phyloP scores from a whole-genome alignment of 2,113 vertebrate species.

The Onychostoma macrolepis region DNA sequence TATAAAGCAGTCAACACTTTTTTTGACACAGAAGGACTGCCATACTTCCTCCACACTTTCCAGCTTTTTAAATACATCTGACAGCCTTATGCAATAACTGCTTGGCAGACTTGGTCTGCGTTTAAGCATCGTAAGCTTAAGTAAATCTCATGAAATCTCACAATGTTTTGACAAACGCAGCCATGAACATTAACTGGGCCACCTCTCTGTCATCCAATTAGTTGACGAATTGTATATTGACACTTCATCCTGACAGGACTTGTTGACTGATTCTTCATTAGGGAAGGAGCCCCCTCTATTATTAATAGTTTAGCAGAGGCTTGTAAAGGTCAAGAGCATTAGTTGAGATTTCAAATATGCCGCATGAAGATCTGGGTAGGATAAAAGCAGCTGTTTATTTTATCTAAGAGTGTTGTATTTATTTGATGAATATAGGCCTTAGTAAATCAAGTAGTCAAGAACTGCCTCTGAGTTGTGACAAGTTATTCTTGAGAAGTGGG shows the following conservation, averaged over 20 bases:
- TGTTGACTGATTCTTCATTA: slow-evolving; percentile 35
- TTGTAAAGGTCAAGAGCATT: slow-evolving; percentile 41
- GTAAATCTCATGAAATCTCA: too few relatives aligned
- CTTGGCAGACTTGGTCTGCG: background rate
- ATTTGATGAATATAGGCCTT: background rate
- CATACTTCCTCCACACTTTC: background rate
- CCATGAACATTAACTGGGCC: background rate
- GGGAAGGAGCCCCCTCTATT: slow-evolving; percentile 20
- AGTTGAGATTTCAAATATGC: slow-evolving; percentile 3
- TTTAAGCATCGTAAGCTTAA: too few relatives aligned
- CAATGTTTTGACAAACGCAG: too few relatives aligned
- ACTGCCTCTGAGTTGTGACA: background rate
- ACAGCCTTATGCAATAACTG: background rate
- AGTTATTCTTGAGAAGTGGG: too few relatives aligned
- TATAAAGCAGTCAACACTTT: background rate
- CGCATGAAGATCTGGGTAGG: background rate
- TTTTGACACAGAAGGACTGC: background rate
- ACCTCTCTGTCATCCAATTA: background rate
- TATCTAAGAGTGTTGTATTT: background rate
- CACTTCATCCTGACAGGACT: slow-evolving; percentile 10
- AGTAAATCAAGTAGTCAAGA: background rate
- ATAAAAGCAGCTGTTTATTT: background rate
- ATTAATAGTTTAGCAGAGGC: slow-evolving; percentile 32
- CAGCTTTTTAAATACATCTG: background rate
- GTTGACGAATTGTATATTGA: slow-evolving; percentile 6